Conservation (phyloP, 2,888 invertebrate genomes). For the Pycnomerus fuliginosus region DNA sequence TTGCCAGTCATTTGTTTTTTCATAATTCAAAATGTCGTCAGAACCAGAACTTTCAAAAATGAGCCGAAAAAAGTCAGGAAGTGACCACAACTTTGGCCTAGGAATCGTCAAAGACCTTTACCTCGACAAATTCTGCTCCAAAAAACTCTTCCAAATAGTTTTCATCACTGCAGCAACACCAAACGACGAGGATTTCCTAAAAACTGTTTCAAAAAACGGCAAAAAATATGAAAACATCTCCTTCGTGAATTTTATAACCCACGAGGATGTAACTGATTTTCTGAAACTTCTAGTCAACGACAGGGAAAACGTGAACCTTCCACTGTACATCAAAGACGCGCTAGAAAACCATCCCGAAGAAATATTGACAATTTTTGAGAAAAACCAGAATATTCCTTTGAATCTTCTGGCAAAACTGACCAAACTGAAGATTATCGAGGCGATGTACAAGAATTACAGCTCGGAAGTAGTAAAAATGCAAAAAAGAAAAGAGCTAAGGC, state of each 20-base stretch:
- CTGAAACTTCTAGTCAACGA: slow-evolving; percentile 6
- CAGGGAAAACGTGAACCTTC: neutral
- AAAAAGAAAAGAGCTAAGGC: slow-evolving; percentile 27
- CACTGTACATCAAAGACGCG: slow-evolving; percentile 3
- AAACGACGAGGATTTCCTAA: slow-evolving; percentile 19
- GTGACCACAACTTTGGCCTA: no score
- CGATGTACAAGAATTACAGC: slow-evolving; percentile 34
- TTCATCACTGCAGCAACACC: slow-evolving; percentile 24
- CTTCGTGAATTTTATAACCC: slow-evolving; percentile 34
- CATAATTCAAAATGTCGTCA: no score
- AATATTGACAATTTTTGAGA: neutral
- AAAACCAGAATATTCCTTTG: neutral
- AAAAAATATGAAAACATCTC: slow-evolving; percentile 33
- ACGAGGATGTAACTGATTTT: slow-evolving; percentile 31
- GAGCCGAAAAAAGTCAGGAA: no score
- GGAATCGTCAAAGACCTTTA: no score
- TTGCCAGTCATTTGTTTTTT: no score
- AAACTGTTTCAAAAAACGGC: slow-evolving; percentile 24
- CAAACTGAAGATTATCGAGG: slow-evolving; percentile 38
- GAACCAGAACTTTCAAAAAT: no score
- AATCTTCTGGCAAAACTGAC: slow-evolving; percentile 28
- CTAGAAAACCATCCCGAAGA: neutral
- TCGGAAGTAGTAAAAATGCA: slow-evolving; percentile 29
- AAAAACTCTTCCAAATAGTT: slow-evolving; percentile 32
- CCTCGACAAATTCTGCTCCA: slow-evolving; percentile 27